A percentile compares a stretch with the other conserved stretches of the same genome.
Conservation (phyloP, 1,140 invertebrate species). For the Lucilia cuprina region DNA sequence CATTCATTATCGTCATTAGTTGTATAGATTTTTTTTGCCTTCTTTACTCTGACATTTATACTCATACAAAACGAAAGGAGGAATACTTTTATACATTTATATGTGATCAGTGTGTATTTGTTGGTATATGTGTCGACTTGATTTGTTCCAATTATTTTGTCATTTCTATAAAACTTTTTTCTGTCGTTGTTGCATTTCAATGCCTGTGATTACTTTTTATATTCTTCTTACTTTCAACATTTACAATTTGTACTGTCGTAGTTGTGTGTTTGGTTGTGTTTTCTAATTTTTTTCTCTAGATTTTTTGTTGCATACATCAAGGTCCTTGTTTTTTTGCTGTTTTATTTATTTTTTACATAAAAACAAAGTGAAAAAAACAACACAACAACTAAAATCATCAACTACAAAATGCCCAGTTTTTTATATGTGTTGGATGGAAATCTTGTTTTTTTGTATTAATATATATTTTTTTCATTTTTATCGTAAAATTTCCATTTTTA, state of each 20-base stretch:
- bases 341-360: background rate
- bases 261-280: background rate
- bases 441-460: background rate
- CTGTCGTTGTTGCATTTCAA: conserved; percentile 14
- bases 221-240: background rate
- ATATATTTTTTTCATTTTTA: background rate
- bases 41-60: background rate
- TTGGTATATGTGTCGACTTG: background rate
- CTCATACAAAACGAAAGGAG: background rate
- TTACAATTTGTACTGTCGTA: background rate
- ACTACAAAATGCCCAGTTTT: background rate
- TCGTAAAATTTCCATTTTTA: background rate
- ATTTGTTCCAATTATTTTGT: conserved; percentile 15
- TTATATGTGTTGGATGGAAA: background rate
- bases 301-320: background rate
- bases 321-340: background rate
- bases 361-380: background rate
- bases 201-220: conserved; percentile 13
- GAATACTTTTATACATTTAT: background rate
- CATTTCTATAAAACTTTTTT: background rate
- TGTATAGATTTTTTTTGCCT: background rate
- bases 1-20: conserved; percentile 17
- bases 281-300: background rate
- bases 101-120: background rate
- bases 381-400: background rate